Conservation (phyloP, 2,888 invertebrate genomes). For the Acleris cristana region DNA sequence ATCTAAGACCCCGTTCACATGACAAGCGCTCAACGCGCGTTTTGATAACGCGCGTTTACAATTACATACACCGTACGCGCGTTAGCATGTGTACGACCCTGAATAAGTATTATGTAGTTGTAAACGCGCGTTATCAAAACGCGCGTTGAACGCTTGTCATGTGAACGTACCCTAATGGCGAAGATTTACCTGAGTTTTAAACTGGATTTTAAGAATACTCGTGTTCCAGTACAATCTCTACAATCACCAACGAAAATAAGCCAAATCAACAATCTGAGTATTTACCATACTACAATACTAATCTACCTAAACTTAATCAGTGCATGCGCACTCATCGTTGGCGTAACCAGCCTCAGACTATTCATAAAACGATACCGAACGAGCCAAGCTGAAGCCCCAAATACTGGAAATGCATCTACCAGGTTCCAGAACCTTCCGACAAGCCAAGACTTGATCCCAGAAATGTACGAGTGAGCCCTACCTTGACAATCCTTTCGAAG, state of each 20-base stretch:
- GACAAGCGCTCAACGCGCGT: too few species aligned
- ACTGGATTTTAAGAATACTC: too few species aligned
- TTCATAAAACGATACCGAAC: not conserved
- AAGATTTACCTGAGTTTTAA: too few species aligned
- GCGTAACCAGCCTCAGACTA: not conserved
- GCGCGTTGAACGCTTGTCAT: too few species aligned
- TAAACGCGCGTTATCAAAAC: too few species aligned
- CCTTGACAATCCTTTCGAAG: not conserved
- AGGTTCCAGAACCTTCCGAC: not conserved
- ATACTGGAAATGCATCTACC: not conserved
- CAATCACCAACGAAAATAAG: slow-evolving; percentile 26
- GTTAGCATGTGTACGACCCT: too few species aligned
- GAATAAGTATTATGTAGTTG: too few species aligned
- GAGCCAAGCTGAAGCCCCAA: not conserved
- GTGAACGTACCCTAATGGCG: too few species aligned
- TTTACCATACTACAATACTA: slow-evolving; percentile 35
- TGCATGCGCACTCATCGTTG: slow-evolving; percentile 10
- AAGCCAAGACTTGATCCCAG: not conserved
- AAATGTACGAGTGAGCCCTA: slow-evolving; percentile 5
- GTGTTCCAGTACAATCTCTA: too few species aligned
- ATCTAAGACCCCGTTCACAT: too few species aligned
- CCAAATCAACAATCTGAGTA: slow-evolving; percentile 2
- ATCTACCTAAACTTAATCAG: slow-evolving; percentile 8
- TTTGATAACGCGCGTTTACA: too few species aligned
- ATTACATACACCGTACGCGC: too few species aligned